phyloP scores from a whole-genome alignment of 2,113 vertebrate species.

The Pavo muticus region DNA sequence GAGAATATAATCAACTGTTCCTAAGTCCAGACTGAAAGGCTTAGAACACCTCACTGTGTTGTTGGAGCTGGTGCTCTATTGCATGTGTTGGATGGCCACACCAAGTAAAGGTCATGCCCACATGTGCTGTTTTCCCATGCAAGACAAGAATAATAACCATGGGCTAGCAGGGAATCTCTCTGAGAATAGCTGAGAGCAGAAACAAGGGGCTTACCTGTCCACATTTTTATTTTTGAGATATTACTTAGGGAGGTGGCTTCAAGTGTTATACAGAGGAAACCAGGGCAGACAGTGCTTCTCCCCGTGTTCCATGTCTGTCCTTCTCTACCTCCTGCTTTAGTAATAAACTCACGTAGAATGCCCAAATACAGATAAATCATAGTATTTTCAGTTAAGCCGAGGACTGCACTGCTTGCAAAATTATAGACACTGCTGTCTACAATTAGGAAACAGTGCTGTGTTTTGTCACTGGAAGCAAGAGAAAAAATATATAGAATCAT shows the following conservation, averaged over 20 bases:
- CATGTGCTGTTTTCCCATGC: not conserved
- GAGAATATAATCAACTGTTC: not conserved
- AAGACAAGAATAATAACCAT: not conserved
- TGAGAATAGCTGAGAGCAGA: not conserved
- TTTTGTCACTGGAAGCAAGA: not conserved
- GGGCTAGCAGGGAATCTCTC: not conserved
- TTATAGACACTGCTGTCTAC: not conserved
- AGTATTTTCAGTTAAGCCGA: not conserved
- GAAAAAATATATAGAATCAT: not conserved
- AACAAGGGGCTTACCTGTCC: not conserved
- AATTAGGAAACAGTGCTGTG: not conserved
- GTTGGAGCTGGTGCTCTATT: accelerated
- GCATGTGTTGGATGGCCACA: not conserved
- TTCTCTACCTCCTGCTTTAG: not conserved
- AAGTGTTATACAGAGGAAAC: not conserved
- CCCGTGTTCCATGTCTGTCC: not conserved
- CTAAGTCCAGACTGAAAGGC: not conserved
- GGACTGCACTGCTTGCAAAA: not conserved
- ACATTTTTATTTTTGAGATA: not conserved
- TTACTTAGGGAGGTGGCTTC: not conserved
- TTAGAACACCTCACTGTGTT: not conserved
- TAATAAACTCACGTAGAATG: not conserved
- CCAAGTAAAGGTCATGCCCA: not conserved
- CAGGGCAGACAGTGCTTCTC: not conserved
- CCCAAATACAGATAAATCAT: not conserved